Percentiles rank a stretch among this genome's conserved stretches.
Conservation (phyloP, 2,113 vertebrate genomes). For the Telmatochromis sp. region DNA sequence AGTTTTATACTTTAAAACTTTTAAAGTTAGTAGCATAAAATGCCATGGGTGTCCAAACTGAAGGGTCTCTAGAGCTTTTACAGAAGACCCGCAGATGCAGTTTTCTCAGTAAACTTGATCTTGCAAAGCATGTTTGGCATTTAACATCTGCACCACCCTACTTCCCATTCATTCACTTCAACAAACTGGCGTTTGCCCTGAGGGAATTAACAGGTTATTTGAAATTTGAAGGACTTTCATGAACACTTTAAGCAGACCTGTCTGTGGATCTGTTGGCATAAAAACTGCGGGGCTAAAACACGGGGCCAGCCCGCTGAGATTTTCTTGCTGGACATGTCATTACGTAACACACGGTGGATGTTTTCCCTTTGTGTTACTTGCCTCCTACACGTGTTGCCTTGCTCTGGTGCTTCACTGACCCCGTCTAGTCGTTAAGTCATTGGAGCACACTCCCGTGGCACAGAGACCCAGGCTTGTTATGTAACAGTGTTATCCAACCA, state of each 20-base stretch:
- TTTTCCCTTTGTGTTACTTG: not conserved
- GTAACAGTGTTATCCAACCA: conserved; percentile 56
- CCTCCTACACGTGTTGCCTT: not conserved
- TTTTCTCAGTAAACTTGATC: not conserved
- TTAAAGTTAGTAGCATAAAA: not conserved
- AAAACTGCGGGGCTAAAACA: not conserved
- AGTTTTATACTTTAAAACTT: not conserved
- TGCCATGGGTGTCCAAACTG: accelerated
- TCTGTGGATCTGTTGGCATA: not conserved
- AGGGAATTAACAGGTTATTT: not conserved
- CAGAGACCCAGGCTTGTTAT: conserved; percentile 27
- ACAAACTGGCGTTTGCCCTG: not conserved
- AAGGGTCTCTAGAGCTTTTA: not conserved
- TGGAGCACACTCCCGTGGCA: conserved; percentile 5
- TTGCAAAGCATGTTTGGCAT: not conserved
- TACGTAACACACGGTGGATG: not conserved
- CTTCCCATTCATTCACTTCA: not conserved
- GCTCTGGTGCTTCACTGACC: conserved; percentile 43
- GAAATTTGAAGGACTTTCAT: not conserved
- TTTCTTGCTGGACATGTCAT: not conserved
- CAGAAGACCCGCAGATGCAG: not conserved
- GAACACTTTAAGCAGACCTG: not conserved
- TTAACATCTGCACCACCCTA: not conserved
- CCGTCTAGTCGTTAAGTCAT: not conserved
- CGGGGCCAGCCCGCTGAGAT: not conserved